Conservation (phyloP, 2,113 vertebrate genomes). For the Cyprinus carpio region DNA sequence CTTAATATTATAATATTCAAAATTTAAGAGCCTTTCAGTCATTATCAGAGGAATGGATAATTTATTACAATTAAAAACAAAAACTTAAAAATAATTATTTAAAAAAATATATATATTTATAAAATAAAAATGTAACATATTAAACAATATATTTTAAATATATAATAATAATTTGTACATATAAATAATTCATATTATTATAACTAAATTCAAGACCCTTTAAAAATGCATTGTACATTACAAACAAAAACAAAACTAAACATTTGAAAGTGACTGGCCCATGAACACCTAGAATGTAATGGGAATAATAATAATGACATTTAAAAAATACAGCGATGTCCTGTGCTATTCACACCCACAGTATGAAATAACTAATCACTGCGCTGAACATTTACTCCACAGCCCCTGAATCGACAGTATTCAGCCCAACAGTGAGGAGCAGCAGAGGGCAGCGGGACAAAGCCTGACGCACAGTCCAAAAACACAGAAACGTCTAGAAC, state of each 20-base stretch:
- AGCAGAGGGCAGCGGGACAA: constrained; percentile 52
- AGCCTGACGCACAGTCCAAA: constrained; percentile 27
- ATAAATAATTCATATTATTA: too few species aligned
- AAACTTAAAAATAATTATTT: not conserved
- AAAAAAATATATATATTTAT: not conserved
- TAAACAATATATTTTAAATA: not conserved
- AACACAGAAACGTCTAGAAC: constrained; percentile 47
- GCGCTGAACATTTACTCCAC: not conserved
- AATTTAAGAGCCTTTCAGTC: too few species aligned
- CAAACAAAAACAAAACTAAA: not conserved
- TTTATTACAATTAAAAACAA: not conserved
- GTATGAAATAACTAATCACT: not conserved
- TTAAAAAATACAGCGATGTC: constrained; percentile 53
- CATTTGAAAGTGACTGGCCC: not conserved
- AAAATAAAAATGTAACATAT: not conserved
- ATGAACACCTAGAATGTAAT: not conserved
- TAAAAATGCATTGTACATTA: not conserved
- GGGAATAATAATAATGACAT: constrained; percentile 25
- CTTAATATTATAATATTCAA: too few species aligned
- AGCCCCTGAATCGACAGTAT: too few species aligned
- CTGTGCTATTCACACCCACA: constrained; percentile 17
- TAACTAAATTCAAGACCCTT: not conserved
- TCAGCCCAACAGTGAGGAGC: not conserved
- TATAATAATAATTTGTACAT: too few species aligned
- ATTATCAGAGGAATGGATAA: too few species aligned